Conservation (phyloP, 2,888 invertebrate species). For the Archips crataeganus region DNA sequence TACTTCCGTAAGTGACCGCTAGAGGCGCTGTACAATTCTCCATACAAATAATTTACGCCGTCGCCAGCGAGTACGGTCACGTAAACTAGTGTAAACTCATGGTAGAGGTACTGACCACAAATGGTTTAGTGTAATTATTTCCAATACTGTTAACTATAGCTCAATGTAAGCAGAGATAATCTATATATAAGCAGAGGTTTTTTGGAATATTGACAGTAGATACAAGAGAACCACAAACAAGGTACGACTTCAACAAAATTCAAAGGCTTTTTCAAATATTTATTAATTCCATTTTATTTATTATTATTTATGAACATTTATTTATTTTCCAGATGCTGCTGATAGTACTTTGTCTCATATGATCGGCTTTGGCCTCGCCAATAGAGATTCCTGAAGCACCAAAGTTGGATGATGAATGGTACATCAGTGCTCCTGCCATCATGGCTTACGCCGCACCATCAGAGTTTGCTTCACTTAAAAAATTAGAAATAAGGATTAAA, state of each 20-base stretch:
- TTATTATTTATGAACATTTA: background rate
- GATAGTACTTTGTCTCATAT: conserved; percentile 55
- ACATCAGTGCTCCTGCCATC: conserved; percentile 7
- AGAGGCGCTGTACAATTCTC: no score
- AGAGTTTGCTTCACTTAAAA: conserved; percentile 39
- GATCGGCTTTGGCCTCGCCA: conserved; percentile 55
- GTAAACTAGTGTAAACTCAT: no score
- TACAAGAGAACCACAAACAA: background rate
- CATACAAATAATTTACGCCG: no score
- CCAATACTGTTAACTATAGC: conserved; percentile 48
- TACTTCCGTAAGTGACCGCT: no score
- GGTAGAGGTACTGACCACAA: no score
- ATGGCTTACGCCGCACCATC: conserved; percentile 33
- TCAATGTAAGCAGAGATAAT: no score
- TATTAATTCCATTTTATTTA: background rate
- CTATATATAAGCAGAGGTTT: conserved; percentile 4
- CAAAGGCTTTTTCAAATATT: background rate
- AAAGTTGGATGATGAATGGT: conserved; percentile 24
- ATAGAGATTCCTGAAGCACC: conserved; percentile 45
- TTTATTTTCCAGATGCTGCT: conserved; percentile 55
- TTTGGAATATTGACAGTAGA: background rate
- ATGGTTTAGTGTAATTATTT: conserved; percentile 48
- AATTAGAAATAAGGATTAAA: conserved; percentile 24
- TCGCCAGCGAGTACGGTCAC: no score
- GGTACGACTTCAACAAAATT: background rate